Percentiles rank a stretch among this genome's conserved stretches.
Conservation (phyloP, 2,888 invertebrate genomes). For the Bombylius major region DNA sequence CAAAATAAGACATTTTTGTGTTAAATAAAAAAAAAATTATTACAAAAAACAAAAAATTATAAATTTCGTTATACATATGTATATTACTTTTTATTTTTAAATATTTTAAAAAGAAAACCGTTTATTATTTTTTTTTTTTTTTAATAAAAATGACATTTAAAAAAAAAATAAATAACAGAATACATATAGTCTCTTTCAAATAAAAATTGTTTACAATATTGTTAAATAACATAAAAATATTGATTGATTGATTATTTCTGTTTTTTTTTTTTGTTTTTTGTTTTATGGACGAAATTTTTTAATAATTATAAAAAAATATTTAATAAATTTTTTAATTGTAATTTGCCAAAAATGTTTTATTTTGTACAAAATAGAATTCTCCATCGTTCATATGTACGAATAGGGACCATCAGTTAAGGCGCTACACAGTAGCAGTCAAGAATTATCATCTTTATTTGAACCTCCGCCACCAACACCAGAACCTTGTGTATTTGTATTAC, state of each 20-base stretch:
- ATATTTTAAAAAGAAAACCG: not conserved
- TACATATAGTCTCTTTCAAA: no score
- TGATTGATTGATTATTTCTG: not conserved
- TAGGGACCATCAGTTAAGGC: slow-evolving; percentile 97
- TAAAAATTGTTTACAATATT: no score
- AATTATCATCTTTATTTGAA: slow-evolving; percentile 82
- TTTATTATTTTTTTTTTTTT: not conserved
- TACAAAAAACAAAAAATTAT: no score
- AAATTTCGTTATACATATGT: no score
- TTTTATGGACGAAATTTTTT: slow-evolving; percentile 5
- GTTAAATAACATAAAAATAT: no score
- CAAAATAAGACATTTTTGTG: slow-evolving; percentile 25
- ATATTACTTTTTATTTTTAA: no score
- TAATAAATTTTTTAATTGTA: slow-evolving; percentile 19
- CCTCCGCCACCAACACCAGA: slow-evolving; percentile 50
- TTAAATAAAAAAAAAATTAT: not conserved
- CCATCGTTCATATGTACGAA: slow-evolving; percentile 42
- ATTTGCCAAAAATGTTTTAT: slow-evolving; percentile 33
- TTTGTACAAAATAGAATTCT: slow-evolving; percentile 34
- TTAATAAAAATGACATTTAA: not conserved
- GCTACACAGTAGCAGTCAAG: slow-evolving; percentile 99
- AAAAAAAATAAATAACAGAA: no score
- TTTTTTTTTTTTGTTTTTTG: not conserved
- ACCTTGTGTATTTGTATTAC: slow-evolving; percentile 40
- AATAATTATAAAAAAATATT: slow-evolving; percentile 8